Percentiles rank a stretch among this genome's conserved stretches.
Evolutionary conservation across 1,140 invertebrate species (phyloP).

Genomic region (Aphelinus certus): DNA sequence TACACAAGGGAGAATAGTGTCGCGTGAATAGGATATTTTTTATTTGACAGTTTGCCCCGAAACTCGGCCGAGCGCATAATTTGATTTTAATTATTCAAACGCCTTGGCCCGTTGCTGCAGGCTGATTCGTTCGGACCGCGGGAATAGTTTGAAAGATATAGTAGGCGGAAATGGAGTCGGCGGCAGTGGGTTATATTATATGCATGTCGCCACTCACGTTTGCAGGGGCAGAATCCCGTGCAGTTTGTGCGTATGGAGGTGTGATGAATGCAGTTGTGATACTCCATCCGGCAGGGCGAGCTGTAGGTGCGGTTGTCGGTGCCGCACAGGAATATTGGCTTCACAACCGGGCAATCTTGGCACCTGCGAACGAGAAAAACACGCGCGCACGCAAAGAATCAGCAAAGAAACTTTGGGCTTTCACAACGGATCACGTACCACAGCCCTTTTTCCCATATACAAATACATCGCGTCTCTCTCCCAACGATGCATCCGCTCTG

Average conservation of each 20-base stretch:
- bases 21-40: constrained; percentile 4
- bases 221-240: constrained; percentile 91
- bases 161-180: too few relatives aligned
- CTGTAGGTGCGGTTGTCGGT: constrained; percentile 93
- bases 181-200: too few relatives aligned
- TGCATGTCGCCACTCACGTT: constrained; percentile 67
- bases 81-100: constrained; percentile 24
- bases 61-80: constrained; percentile 9
- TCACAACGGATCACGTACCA: neutral
- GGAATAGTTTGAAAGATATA: too few relatives aligned
- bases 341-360: constrained; percentile 79
- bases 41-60: neutral
- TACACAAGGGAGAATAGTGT: neutral
- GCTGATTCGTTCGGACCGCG: too few relatives aligned
- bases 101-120: neutral
- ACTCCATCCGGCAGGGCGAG: constrained; percentile 86
- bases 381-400: constrained; percentile 26
- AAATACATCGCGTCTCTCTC: too few relatives aligned
- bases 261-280: constrained; percentile 91
- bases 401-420: constrained; percentile 10
- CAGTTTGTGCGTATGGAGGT: constrained; percentile 80
- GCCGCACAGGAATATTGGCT: constrained; percentile 87
- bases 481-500: too few relatives aligned
- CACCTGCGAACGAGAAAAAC: constrained; percentile 71
- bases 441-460: too few relatives aligned